Conservation (phyloP, 2,113 vertebrate genomes). For the Microcebus ravelobensis region DNA sequence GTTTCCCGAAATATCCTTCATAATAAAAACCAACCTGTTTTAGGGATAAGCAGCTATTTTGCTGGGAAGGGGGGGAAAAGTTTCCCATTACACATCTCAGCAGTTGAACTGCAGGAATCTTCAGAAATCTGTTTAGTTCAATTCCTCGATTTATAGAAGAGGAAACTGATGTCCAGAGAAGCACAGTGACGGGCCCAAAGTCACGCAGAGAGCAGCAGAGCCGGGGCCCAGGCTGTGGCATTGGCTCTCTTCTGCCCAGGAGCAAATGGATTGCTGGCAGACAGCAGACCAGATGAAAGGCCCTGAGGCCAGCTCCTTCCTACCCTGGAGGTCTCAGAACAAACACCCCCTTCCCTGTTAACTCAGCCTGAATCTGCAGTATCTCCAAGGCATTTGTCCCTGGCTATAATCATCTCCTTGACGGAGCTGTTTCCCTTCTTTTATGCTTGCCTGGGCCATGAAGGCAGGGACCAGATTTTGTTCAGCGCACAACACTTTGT, state of each 20-base stretch:
- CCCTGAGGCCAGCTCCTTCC: neutral
- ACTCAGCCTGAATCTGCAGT: neutral
- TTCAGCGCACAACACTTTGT: too few species aligned
- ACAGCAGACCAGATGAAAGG: neutral
- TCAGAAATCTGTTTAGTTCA: neutral
- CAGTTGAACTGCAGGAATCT: neutral
- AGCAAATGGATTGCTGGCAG: neutral
- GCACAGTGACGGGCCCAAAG: neutral
- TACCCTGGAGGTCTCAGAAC: neutral
- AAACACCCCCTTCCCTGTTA: neutral
- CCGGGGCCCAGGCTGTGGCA: neutral
- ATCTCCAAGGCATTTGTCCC: neutral
- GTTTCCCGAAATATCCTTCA: conserved; percentile 4
- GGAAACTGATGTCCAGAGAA: neutral
- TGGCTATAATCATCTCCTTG: neutral
- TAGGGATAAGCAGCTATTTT: neutral
- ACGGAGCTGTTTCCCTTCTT: neutral
- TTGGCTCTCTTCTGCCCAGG: neutral
- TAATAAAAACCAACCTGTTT: neutral
- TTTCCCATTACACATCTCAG: neutral
- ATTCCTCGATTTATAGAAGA: neutral
- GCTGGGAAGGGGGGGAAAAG: neutral
- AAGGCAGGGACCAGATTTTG: neutral
- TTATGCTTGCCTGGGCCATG: neutral
- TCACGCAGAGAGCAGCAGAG: neutral